Percentiles rank a stretch among this genome's conserved stretches.
Evolutionary conservation across 2,113 vertebrate genomes (phyloP).

Genomic region (Eupsittula cactorum): DNA sequence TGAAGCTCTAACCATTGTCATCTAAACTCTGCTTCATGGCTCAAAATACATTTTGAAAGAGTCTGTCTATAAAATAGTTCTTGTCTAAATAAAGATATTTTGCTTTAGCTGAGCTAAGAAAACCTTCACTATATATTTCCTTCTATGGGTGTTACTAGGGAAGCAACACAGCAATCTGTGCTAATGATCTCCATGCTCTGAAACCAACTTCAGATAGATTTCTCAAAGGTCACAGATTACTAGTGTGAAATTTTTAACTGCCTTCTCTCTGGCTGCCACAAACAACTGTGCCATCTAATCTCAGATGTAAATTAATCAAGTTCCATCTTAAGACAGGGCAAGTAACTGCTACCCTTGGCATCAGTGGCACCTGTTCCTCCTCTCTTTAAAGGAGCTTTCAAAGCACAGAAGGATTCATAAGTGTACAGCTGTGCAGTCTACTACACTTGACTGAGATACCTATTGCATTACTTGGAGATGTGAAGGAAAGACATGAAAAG

Average conservation of each 20-base stretch:
- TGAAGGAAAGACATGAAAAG: not conserved
- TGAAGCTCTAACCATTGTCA: not conserved
- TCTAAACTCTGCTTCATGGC: not conserved
- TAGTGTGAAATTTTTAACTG: not conserved
- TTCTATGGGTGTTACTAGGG: not conserved
- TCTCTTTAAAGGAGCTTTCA: not conserved
- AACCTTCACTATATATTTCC: not conserved
- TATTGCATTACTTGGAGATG: not conserved
- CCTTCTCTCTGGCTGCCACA: not conserved
- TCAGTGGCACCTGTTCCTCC: not conserved
- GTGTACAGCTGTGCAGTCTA: not conserved
- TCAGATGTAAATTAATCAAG: not conserved
- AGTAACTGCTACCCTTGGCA: not conserved
- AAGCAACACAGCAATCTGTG: not conserved
- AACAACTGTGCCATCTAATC: not conserved
- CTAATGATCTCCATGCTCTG: not conserved
- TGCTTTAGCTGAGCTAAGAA: not conserved
- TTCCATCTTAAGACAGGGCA: not conserved
- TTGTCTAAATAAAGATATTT: not conserved
- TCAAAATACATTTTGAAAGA: not conserved
- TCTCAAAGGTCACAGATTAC: conserved; percentile 5
- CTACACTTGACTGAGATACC: not conserved
- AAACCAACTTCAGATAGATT: not conserved
- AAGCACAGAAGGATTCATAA: not conserved
- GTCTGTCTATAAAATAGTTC: not conserved